These are phyloP conservation scores for Schizopygopsis malacanthus DNA, from an alignment of 2,797 vertebrate genomes.

Conservation along the genomic window DNA sequence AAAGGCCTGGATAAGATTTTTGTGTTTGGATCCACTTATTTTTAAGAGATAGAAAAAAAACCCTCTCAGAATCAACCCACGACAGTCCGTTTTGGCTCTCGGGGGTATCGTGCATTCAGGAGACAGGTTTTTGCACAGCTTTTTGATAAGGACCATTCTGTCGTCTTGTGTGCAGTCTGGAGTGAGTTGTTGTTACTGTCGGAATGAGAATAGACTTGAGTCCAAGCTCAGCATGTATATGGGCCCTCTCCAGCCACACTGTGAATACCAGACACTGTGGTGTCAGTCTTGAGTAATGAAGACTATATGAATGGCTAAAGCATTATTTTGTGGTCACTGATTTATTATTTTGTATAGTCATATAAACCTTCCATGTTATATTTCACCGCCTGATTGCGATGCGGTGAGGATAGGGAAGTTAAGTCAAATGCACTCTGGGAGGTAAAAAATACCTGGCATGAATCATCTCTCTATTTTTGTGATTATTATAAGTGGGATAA, in stretches of 20 bases:
- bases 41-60: slow-evolving; percentile 27
- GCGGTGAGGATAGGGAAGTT: not conserved
- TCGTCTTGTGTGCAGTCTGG: slow-evolving; percentile 72
- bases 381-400: slow-evolving; percentile 15
- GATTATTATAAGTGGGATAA: slow-evolving; percentile 54
- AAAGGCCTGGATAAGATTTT: slow-evolving; percentile 42
- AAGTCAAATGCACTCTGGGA: slow-evolving; percentile 39
- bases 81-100: slow-evolving; percentile 25
- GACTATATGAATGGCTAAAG: slow-evolving; percentile 62
- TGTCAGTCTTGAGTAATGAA: slow-evolving; percentile 66
- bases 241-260: slow-evolving; percentile 13
- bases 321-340: slow-evolving; percentile 44
- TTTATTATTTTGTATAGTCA: slow-evolving; percentile 46
- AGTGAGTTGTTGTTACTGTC: slow-evolving; percentile 58
- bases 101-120: slow-evolving; percentile 37
- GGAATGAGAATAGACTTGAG: slow-evolving; percentile 68
- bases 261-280: slow-evolving; percentile 20
- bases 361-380: slow-evolving; percentile 54
- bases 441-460: slow-evolving; percentile 32
- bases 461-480: slow-evolving; percentile 53
- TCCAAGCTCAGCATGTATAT: slow-evolving; percentile 44
- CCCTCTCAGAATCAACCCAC: slow-evolving; percentile 49
- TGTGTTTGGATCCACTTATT: slow-evolving; percentile 55
- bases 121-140: slow-evolving; percentile 48
- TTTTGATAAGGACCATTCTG: slow-evolving; percentile 58